Base-by-base conservation (phyloP, 2,797 vertebrate genomes). In the Crenuchus spilurus region DNA sequence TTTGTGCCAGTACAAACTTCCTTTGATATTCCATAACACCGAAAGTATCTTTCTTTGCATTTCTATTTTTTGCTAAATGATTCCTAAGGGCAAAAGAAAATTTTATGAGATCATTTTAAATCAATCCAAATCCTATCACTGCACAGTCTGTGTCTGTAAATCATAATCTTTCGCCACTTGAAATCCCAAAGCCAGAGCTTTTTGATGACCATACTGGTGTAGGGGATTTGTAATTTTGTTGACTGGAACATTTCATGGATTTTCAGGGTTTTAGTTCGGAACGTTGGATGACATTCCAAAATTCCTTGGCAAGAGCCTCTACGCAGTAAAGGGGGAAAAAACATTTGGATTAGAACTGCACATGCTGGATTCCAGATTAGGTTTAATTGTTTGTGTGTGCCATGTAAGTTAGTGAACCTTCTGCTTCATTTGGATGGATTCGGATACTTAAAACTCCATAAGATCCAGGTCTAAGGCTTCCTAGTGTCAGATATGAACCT, bases 171-270 rank as follows among this genome's bases (percentile, higher is more conserved):
- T 75, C 35, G 18, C 33, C 33, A 79, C 66, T 70, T 77, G 60
- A 79, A 70, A 84, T 74, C 66, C 44, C 49, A 22, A 65, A 84
- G 67, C 60, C 70, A 57, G 26, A 11, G 78, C 55, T 73, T 80
- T 83, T 83, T 82, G 73, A 82, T 84, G 83, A 81, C 83, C 77
- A 80, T 71, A 70, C 66, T 51, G 57, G 79, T 74, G 77, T 74
- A 71, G 60, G 20, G 81, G 78, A 84, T 85, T 84, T 84, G 79
- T 85, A 82, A 83, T 80, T 85, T 76, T 68, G 62, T 79, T 84
- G 80, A 80, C 75, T 81, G 78, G 78, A 83, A 83, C 83, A 75
- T 73, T 78, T 74, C 24, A 64, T 74, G 74, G 76, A 84, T 86
- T 85, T 85, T 80, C 55, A 75, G 72, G 80, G 81, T 75, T 82